A percentile compares a stretch with the other conserved stretches of the same genome.
Evolutionary conservation across 2,888 invertebrate species (phyloP).

Genomic region (Cyaniris semiargus): DNA sequence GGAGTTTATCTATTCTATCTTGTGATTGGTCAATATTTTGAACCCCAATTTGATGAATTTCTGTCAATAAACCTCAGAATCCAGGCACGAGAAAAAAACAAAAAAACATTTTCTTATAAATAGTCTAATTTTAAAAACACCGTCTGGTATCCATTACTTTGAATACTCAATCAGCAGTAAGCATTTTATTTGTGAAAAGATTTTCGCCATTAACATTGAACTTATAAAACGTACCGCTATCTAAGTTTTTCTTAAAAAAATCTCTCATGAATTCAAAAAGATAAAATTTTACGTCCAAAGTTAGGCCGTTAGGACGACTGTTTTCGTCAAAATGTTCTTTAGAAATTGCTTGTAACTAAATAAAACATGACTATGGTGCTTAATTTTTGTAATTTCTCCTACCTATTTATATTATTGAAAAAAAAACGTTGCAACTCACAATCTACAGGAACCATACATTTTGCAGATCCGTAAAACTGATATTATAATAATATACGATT

Average conservation of each 20-base stretch:
- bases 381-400: neutral
- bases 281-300: conserved; percentile 20
- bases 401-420: too few relatives aligned
- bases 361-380: neutral
- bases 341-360: neutral
- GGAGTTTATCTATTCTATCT: too few relatives aligned
- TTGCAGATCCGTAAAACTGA: too few relatives aligned
- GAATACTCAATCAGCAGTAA: conserved; percentile 5
- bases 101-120: neutral
- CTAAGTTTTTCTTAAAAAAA: conserved; percentile 15
- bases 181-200: neutral
- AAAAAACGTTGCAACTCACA: too few relatives aligned
- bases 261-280: conserved; percentile 17
- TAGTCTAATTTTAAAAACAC: neutral
- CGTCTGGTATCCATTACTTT: neutral
- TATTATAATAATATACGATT: too few relatives aligned
- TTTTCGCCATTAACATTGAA: conserved; percentile 6
- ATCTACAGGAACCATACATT: too few relatives aligned
- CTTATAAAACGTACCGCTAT: conserved; percentile 16
- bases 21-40: too few relatives aligned
- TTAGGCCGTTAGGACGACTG: neutral
- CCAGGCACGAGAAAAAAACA: too few relatives aligned
- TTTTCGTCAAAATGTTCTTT: neutral
- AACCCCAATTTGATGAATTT: too few relatives aligned
- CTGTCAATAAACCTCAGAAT: too few relatives aligned